These are phyloP conservation scores for Megaustenia siamemsis DNA, from an alignment of 2,888 invertebrate genomes.

Conservation along the genomic window DNA sequence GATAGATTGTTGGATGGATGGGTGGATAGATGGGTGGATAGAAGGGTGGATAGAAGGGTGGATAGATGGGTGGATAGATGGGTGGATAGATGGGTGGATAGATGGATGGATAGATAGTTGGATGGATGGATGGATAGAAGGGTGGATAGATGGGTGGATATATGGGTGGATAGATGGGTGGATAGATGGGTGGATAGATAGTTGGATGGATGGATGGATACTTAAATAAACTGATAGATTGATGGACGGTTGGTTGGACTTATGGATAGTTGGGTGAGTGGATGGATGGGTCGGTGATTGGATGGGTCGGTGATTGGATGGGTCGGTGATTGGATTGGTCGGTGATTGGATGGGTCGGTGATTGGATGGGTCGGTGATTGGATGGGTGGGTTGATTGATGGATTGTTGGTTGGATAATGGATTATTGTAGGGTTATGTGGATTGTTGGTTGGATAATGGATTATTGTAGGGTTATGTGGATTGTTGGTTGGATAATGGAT, in stretches of 20 bases:
- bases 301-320: slow-evolving; percentile 3
- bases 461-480: no score
- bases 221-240: background rate
- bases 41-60: slow-evolving; percentile 4
- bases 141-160: no score
- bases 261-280: slow-evolving; percentile 3
- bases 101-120: slow-evolving; percentile 5
- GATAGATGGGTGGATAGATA: slow-evolving; percentile 18
- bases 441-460: no score
- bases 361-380: background rate
- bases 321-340: background rate
- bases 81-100: slow-evolving; percentile 12
- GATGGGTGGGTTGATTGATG: background rate
- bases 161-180: no score
- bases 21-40: slow-evolving; percentile 12
- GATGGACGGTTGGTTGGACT: slow-evolving; percentile 3
- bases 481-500: no score
- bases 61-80: slow-evolving; percentile 18
- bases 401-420: background rate
- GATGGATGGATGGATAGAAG: background rate
- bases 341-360: background rate
- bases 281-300: background rate
- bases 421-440: no score
- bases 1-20: slow-evolving; percentile 15
- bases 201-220: background rate